Evolutionary conservation across 2,888 invertebrate species (phyloP), one percentile per base, ranked within the genome.

Genomic region (Crematogaster levior): DNA sequence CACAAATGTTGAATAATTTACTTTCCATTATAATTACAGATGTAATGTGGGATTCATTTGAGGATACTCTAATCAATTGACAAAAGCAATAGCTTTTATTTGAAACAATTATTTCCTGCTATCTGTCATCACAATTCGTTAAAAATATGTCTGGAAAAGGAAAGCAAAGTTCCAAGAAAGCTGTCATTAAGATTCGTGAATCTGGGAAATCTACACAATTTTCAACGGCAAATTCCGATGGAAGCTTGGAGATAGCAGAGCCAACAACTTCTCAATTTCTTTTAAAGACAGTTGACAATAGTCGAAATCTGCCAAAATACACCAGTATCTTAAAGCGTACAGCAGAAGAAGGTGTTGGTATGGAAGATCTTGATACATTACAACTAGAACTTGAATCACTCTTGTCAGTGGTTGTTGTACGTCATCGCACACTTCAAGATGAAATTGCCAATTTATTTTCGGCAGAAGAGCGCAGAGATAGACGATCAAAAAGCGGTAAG

Each of bases 351-450:
- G 96, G 96, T 4, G 96, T 98, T 84, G 97, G 97, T 24, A 97
- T 98, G 95, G 98, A 99, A 90, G 98, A 99, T 93, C 95, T 99
- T 66, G 98, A 99, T 93, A 96, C 96, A 1, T 95, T 99, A 12
- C 99, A 99, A 93, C 95, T 97, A 72, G 99, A 99, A 93, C 94
- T 99, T 72, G 99, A 99, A 94, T 97, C 97, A 30, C 95, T 99
- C 70, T 95, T 99, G 34, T 97, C 98, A 0, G 97, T 97, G 72
- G 97, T 97, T 74, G 98, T 98, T 0, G 96, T 98, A 21, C 95
- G 98, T 80, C 96, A 97, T 88, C 96, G 98, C 88, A 96, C 97
- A 83, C 96, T 99, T n/a, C 97, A 97, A 90, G 95, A 96, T 2
- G 97, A 98, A 95, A 96, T 97, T 83, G 96, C 97, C 68, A 96